A percentile compares a stretch with the other conserved stretches of the same genome.
Conservation (phyloP, 2,113 vertebrate species). For the Phrynosoma blainvillii region DNA sequence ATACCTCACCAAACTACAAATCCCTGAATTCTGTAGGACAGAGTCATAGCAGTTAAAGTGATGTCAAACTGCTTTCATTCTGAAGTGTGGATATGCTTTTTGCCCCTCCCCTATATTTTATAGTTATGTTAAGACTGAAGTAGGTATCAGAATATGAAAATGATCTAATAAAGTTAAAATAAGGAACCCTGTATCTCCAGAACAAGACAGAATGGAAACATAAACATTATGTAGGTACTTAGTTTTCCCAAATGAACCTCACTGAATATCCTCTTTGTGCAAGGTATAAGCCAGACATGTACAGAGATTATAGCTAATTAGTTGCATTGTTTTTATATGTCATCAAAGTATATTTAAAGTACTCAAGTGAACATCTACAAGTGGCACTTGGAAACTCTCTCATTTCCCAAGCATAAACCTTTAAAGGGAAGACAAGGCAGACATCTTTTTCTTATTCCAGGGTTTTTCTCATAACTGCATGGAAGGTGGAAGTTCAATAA, state of each 20-base stretch:
- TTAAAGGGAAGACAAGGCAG: not conserved
- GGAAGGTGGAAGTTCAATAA: not conserved
- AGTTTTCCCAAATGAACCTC: slow-evolving; percentile 13
- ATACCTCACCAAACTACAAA: no score
- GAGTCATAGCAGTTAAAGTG: no score
- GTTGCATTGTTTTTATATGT: slow-evolving; percentile 29
- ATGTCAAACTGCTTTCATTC: no score
- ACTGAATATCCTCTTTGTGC: slow-evolving; percentile 4
- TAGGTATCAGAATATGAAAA: not conserved
- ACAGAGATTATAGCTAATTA: slow-evolving; percentile 32
- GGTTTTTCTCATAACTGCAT: not conserved
- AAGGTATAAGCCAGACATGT: not conserved
- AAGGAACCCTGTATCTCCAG: not conserved
- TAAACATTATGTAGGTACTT: slow-evolving; percentile 1
- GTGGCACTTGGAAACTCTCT: not conserved
- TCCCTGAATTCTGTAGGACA: no score
- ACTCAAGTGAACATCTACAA: slow-evolving; percentile 1
- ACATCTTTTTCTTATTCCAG: not conserved
- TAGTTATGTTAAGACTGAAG: not conserved
- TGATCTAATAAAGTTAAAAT: not conserved
- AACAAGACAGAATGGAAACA: not conserved
- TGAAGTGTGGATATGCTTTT: no score
- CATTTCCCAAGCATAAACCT: not conserved
- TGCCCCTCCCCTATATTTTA: no score
- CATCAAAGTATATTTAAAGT: slow-evolving; percentile 26